A percentile compares a stretch with the other conserved stretches of the same genome.
Conservation (phyloP, 2,113 vertebrate species). For the Chrysochloris asiatica region DNA sequence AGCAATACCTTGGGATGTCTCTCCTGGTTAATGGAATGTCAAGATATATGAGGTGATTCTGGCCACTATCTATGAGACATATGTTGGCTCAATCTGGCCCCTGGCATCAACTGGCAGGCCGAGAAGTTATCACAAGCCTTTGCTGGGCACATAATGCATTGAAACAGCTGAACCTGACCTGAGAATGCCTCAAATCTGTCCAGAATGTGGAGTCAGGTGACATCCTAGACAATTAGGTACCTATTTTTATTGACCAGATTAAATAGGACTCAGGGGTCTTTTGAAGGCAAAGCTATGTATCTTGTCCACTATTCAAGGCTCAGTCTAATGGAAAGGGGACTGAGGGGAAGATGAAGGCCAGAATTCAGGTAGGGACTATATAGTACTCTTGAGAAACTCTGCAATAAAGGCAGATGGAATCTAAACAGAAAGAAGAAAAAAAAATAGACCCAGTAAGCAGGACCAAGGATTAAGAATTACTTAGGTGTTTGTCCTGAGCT, state of each 20-base stretch:
- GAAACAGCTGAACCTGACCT: background rate
- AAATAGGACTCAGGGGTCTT: background rate
- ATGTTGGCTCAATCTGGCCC: slow-evolving; percentile 66
- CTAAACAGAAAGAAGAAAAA: background rate
- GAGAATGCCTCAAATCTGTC: background rate
- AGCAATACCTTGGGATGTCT: background rate
- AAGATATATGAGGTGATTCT: slow-evolving; percentile 61
- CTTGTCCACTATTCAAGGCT: background rate
- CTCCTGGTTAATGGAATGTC: slow-evolving; percentile 43
- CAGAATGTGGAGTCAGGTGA: background rate
- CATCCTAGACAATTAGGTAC: background rate
- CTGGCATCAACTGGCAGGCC: slow-evolving; percentile 51
- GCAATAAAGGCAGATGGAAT: too few species aligned
- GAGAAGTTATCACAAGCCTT: slow-evolving; percentile 31
- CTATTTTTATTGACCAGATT: background rate
- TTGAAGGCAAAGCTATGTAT: background rate
- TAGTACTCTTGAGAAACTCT: background rate
- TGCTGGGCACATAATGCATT: background rate
- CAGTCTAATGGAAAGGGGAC: background rate
- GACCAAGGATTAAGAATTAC: background rate
- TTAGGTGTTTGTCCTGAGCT: background rate
- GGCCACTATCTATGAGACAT: slow-evolving; percentile 61
- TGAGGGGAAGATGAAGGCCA: background rate
- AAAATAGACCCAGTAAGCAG: background rate
- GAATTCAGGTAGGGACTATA: background rate